Evolutionary conservation across 2,797 vertebrate genomes (phyloP).

Genomic region (Clarias platycephalus): DNA sequence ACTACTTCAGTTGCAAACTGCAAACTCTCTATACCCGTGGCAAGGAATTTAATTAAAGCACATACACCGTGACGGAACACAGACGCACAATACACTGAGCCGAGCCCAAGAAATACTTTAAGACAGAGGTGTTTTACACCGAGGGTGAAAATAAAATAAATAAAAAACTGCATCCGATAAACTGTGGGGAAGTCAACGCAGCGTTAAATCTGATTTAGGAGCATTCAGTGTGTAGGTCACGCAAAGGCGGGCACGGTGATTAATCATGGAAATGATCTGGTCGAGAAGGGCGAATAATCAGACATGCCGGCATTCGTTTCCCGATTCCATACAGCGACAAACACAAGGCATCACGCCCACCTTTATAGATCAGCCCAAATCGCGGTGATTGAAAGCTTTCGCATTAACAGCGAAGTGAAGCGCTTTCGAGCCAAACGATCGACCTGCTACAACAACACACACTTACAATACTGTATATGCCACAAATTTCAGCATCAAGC

Average conservation of each 20-base stretch:
- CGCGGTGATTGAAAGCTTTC: not conserved
- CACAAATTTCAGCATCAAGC: not conserved
- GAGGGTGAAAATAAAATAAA: not conserved
- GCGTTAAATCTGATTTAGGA: constrained; percentile 48
- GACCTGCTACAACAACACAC: not conserved
- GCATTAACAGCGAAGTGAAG: not conserved
- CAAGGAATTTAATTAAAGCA: constrained; percentile 50
- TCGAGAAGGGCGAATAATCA: constrained; percentile 35
- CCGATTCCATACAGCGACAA: not conserved
- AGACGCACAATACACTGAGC: constrained; percentile 39
- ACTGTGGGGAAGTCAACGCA: constrained; percentile 2
- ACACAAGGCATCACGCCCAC: not conserved
- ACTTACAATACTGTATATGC: no score
- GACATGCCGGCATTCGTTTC: constrained; percentile 22
- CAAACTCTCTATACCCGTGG: constrained; percentile 36
- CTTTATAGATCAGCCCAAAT: not conserved
- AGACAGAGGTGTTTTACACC: constrained; percentile 28
- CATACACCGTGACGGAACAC: constrained; percentile 43
- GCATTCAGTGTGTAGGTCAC: constrained; percentile 24
- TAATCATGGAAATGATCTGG: constrained; percentile 29
- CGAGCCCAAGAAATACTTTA: constrained; percentile 31
- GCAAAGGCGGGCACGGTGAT: constrained; percentile 22
- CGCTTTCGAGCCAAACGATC: not conserved
- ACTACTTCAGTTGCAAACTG: constrained; percentile 32
- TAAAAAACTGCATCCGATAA: constrained; percentile 30